A percentile compares a stretch with the other conserved stretches of the same genome.
These are phyloP conservation scores for Tolypeutes matacus DNA, from an alignment of 2,797 vertebrate genomes.

Conservation along the genomic window DNA sequence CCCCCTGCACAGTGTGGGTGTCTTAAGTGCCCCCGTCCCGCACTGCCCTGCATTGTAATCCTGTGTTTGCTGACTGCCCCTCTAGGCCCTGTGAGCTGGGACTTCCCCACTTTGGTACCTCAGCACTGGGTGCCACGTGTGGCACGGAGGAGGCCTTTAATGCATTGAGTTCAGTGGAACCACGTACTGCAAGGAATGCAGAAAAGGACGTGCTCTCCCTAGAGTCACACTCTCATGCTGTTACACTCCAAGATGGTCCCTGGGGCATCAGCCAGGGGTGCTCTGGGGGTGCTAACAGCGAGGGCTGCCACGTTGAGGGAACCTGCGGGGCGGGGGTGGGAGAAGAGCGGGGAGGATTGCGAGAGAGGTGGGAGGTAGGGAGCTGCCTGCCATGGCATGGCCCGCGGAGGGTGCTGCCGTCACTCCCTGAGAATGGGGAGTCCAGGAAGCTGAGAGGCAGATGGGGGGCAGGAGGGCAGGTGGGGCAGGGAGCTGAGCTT, in stretches of 20 bases:
- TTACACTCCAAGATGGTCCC: background rate
- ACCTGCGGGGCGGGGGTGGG: background rate
- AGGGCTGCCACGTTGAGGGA: background rate
- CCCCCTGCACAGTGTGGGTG: accelerated
- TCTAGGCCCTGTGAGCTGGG: background rate
- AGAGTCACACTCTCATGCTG: background rate
- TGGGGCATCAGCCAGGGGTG: too few species aligned
- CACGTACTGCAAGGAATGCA: background rate
- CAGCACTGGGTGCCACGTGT: background rate
- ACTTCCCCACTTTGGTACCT: background rate
- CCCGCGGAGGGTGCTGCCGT: background rate
- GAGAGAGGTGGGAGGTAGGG: background rate
- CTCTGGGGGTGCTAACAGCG: background rate
- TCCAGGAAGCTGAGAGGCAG: background rate
- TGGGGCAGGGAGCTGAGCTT: background rate
- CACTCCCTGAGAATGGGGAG: background rate
- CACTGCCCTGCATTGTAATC: background rate
- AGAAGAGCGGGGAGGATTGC: background rate
- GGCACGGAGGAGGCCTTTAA: background rate
- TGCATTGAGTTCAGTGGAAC: background rate
- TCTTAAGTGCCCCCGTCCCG: background rate
- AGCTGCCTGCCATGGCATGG: background rate
- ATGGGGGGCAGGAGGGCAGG: background rate
- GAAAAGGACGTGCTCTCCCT: background rate
- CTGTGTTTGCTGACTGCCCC: background rate